phyloP scores from a whole-genome alignment of 2,797 vertebrate species.

The Mormyrops boulengeri region DNA sequence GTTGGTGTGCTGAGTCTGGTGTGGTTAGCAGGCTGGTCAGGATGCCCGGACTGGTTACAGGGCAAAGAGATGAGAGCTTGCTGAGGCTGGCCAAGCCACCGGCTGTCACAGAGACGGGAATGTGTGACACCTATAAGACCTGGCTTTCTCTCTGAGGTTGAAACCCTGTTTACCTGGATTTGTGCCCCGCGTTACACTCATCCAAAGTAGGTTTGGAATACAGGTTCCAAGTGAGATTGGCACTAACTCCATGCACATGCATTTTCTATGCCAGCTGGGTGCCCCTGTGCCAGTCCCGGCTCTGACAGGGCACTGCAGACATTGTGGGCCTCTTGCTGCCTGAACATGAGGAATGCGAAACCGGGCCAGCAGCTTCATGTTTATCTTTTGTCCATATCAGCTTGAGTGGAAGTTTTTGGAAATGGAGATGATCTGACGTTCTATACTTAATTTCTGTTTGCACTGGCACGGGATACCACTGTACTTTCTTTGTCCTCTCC shows the following conservation, averaged over 20 bases:
- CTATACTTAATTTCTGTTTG: background rate
- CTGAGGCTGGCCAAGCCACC: background rate
- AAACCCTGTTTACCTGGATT: constrained; percentile 10
- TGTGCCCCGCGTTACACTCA: background rate
- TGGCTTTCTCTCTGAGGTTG: background rate
- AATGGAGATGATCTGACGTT: background rate
- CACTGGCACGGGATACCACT: background rate
- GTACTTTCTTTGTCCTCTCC: background rate
- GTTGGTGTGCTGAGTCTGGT: background rate
- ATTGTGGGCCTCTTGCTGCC: background rate
- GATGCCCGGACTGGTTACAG: background rate
- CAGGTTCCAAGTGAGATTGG: background rate
- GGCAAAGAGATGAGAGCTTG: background rate
- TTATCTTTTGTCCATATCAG: background rate
- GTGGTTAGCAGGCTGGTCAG: background rate
- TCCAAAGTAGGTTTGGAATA: background rate
- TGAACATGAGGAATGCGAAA: background rate
- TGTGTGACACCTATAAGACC: constrained; percentile 5
- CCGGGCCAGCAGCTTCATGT: background rate
- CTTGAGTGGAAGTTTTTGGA: background rate
- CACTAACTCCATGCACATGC: background rate
- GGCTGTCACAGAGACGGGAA: background rate
- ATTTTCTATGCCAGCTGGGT: background rate
- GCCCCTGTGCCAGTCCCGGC: background rate
- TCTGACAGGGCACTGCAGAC: background rate